Evolutionary conservation across 2,797 vertebrate species (phyloP).

Genomic region (Micropoecilia bifurca): DNA sequence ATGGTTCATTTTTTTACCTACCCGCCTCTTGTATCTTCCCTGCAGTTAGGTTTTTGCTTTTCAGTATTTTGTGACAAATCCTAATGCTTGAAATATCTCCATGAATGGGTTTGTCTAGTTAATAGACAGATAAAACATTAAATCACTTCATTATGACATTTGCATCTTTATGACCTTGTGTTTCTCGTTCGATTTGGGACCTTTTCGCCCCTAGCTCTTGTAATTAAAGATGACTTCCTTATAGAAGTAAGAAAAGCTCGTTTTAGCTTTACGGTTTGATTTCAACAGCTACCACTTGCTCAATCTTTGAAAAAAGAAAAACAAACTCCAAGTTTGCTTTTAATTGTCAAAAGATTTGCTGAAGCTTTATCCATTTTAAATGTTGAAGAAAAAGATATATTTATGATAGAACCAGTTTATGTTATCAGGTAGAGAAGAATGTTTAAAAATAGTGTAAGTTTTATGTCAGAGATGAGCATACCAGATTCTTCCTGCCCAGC

Average conservation of each 20-base stretch:
- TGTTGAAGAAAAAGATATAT: not conserved
- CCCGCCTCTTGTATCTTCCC: not conserved
- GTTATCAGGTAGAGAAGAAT: not conserved
- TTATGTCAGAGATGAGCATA: not conserved
- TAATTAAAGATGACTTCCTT: not conserved
- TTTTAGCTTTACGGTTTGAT: not conserved
- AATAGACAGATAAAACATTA: not conserved
- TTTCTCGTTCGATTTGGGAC: no score
- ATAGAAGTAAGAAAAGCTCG: not conserved
- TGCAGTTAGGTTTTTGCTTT: not conserved
- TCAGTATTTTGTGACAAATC: not conserved
- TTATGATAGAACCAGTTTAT: not conserved
- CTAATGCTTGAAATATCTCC: not conserved
- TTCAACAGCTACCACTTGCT: not conserved
- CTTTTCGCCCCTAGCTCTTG: no score
- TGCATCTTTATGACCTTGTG: no score
- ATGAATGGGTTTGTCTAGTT: not conserved
- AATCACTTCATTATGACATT: no score
- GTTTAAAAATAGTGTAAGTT: not conserved
- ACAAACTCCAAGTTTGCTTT: not conserved
- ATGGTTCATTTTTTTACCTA: not conserved
- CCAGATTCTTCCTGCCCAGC: not conserved
- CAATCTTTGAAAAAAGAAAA: not conserved
- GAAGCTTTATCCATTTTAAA: not conserved
- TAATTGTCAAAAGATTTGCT: not conserved